Evolutionary conservation across 2,888 invertebrate species (phyloP).

Genomic region (Netelia virgata): DNA sequence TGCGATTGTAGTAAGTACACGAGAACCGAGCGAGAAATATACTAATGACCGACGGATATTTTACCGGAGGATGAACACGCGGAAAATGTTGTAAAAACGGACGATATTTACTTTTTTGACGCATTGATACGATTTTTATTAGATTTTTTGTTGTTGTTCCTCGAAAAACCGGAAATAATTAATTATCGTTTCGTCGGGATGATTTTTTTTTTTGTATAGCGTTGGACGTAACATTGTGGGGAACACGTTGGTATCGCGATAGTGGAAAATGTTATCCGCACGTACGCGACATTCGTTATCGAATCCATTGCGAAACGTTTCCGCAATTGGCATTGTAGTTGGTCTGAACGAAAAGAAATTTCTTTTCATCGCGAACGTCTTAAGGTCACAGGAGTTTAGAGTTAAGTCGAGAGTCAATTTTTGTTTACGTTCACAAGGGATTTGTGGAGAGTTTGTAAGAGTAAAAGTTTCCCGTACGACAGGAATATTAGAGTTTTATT

Average conservation of each 20-base stretch:
- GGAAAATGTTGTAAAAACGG: background rate
- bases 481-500: too few species aligned
- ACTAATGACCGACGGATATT: slow-evolving; percentile 45
- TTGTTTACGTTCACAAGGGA: too few species aligned
- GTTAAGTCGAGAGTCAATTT: too few species aligned
- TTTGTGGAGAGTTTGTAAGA: too few species aligned
- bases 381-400: too few species aligned
- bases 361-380: too few species aligned
- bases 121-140: background rate
- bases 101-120: background rate
- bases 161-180: background rate
- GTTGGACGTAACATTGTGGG: background rate
- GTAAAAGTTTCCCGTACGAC: too few species aligned
- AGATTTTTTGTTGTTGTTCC: background rate
- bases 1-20: slow-evolving; percentile 38
- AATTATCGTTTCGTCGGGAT: background rate
- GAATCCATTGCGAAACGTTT: background rate
- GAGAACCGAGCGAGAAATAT: slow-evolving; percentile 23
- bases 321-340: too few species aligned
- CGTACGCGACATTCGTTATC: background rate
- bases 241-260: background rate
- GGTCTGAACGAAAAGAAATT: too few species aligned
- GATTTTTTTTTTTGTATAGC: background rate
- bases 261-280: background rate
- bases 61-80: slow-evolving; percentile 28